Evolutionary conservation across 2,797 vertebrate genomes (phyloP).

Genomic region (Bryconaethiops microstoma): DNA sequence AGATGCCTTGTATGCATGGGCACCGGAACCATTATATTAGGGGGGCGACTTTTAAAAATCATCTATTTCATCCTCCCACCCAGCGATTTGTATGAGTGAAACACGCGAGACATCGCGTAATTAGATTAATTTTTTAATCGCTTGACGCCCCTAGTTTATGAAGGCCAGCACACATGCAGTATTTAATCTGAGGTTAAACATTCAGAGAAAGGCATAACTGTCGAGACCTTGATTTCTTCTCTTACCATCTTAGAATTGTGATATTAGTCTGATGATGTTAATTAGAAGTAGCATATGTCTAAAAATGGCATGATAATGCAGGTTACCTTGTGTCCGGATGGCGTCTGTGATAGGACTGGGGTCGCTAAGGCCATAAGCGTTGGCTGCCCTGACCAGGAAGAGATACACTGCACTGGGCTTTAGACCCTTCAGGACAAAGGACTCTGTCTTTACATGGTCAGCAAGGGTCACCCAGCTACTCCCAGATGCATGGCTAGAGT

Average conservation of each 20-base stretch:
- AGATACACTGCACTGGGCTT: slow-evolving; percentile 96
- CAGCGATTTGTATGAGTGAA: no score
- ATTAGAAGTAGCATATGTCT: not conserved
- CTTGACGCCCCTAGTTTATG: no score
- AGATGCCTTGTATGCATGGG: no score
- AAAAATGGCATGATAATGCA: not conserved
- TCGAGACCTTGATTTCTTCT: not conserved
- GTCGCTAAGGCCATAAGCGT: slow-evolving; percentile 96
- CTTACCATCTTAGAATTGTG: not conserved
- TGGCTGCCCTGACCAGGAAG: slow-evolving; percentile 95
- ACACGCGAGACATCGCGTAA: no score
- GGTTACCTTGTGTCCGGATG: slow-evolving; percentile 94
- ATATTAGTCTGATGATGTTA: not conserved
- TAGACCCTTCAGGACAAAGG: slow-evolving; percentile 89
- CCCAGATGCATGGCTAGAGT: slow-evolving; percentile 89
- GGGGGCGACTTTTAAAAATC: no score
- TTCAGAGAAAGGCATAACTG: not conserved
- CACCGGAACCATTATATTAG: no score
- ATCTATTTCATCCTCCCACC: no score
- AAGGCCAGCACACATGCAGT: not conserved
- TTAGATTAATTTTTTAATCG: no score
- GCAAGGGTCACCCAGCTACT: slow-evolving; percentile 98
- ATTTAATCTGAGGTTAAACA: not conserved
- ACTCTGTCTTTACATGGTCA: slow-evolving; percentile 94
- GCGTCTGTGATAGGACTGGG: slow-evolving; percentile 97